phyloP scores from a whole-genome alignment of 35 echinoderm and acorn worm species.

The Heliocidaris tuberculata region DNA sequence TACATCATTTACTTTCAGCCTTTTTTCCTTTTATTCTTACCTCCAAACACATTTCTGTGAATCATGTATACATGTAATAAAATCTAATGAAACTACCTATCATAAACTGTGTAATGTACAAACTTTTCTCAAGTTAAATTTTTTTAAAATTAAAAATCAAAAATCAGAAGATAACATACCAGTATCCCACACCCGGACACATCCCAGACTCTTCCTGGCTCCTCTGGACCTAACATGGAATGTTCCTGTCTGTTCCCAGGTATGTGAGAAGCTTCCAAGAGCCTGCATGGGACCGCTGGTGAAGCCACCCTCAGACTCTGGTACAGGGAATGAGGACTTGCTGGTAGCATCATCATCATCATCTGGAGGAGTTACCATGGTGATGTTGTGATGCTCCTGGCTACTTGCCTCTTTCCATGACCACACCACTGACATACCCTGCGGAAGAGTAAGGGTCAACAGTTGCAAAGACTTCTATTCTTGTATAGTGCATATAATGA shows the following conservation, averaged over 20 bases:
- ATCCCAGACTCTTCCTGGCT: conserved; percentile 43
- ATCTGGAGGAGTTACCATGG: conserved; percentile 59
- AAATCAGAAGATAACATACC: conserved; percentile 39
- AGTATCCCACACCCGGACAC: conserved; percentile 61
- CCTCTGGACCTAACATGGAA: conserved; percentile 69
- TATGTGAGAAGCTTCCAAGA: conserved; percentile 62
- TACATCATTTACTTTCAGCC: too few species aligned
- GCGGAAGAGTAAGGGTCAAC: background rate
- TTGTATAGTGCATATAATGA: too few species aligned
- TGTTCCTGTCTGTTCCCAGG: conserved; percentile 55
- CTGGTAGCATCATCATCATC: background rate
- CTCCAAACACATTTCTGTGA: too few species aligned
- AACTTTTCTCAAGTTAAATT: too few species aligned
- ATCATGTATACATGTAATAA: too few species aligned
- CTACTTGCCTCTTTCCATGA: conserved; percentile 65
- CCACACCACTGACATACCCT: conserved; percentile 67
- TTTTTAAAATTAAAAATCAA: too few species aligned
- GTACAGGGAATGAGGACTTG: conserved; percentile 31
- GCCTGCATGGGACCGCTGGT: conserved; percentile 44
- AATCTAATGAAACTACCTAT: too few species aligned
- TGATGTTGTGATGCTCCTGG: conserved; percentile 70
- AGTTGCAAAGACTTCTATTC: too few species aligned
- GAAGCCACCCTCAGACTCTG: conserved; percentile 43
- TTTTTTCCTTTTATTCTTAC: too few species aligned
- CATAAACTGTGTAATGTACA: too few species aligned